Evolutionary conservation across 2,113 vertebrate genomes (phyloP).

Genomic region (Heloderma charlesbogerti): DNA sequence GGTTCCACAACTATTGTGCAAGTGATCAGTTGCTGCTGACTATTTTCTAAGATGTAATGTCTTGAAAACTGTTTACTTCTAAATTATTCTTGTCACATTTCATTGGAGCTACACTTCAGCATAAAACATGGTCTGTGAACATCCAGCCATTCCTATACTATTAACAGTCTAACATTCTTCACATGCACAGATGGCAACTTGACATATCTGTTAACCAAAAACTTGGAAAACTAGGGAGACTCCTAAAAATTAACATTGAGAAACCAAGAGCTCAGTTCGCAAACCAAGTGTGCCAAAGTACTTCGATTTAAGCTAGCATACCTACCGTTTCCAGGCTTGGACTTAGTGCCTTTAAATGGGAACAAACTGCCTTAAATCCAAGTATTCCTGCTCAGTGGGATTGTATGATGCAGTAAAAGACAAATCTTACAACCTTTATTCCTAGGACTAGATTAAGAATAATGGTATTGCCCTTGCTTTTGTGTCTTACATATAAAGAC

Average conservation of each 20-base stretch:
- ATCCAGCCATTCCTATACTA: neutral
- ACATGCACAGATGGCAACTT: neutral
- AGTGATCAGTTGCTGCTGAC: neutral
- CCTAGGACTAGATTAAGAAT: neutral
- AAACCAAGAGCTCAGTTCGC: neutral
- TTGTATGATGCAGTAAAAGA: neutral
- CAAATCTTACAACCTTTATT: neutral
- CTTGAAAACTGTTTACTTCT: neutral
- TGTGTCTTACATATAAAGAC: neutral
- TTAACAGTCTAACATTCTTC: neutral
- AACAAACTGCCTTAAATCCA: neutral
- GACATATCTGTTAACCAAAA: neutral
- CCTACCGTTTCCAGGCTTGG: neutral
- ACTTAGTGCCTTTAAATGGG: neutral
- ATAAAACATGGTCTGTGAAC: neutral
- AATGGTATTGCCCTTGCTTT: neutral
- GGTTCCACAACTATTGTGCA: neutral
- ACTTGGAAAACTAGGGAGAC: fast-evolving
- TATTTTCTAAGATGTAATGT: neutral
- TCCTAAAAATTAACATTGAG: neutral
- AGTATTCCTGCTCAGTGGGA: neutral
- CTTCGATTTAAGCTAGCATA: neutral
- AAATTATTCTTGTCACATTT: constrained; percentile 4
- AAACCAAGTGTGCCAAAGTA: neutral
- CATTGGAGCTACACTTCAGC: neutral